Conservation (phyloP, 2,888 invertebrate genomes). For the Lasioglossum villosulum region DNA sequence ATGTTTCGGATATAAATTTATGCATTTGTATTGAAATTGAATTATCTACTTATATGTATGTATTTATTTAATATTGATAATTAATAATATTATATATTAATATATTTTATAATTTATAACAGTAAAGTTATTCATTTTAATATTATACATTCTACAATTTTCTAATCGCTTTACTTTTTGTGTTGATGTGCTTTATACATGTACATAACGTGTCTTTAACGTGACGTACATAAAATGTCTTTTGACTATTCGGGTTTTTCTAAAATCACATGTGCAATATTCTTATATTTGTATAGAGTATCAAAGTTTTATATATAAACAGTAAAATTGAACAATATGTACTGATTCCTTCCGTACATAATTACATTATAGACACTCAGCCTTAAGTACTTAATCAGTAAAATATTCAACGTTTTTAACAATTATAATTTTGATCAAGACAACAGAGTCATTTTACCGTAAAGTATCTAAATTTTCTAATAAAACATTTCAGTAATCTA, state of each 20-base stretch:
- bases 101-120: not conserved
- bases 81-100: not conserved
- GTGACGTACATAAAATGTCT: not conserved
- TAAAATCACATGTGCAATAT: not conserved
- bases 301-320: not conserved
- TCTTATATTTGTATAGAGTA: not conserved
- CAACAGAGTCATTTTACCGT: not conserved
- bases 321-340: not conserved
- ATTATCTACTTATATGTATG: not conserved
- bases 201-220: no score
- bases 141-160: no score
- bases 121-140: no score
- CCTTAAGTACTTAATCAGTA: not conserved
- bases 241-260: not conserved
- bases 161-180: no score
- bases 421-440: not conserved
- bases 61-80: not conserved
- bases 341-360: not conserved
- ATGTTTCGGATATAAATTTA: not conserved
- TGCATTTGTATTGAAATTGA: not conserved
- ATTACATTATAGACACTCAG: not conserved
- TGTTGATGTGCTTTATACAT: not conserved
- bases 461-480: not conserved
- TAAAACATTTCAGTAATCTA: not conserved
- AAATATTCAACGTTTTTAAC: not conserved